Conservation (phyloP, 2,888 invertebrate genomes). For the Byasa hedistus region DNA sequence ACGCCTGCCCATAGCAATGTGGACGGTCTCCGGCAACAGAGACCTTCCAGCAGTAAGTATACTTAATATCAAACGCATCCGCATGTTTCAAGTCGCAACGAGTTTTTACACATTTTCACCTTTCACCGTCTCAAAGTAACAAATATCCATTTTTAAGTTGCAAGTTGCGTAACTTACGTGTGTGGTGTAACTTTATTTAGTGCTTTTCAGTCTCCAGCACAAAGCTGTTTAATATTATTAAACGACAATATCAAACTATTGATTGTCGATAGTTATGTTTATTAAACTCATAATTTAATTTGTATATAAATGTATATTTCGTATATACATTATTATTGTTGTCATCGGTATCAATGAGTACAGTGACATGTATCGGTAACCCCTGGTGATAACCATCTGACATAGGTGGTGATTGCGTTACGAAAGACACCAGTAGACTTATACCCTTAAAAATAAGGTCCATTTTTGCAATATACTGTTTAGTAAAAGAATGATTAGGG, state of each 20-base stretch:
- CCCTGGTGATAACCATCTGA: slow-evolving; percentile 17
- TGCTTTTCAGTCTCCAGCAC: neutral
- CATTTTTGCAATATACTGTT: neutral
- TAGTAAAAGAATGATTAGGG: neutral
- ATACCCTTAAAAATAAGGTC: neutral
- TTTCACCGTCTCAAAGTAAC: slow-evolving; percentile 19
- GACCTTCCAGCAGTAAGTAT: too few relatives aligned
- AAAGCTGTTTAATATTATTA: neutral
- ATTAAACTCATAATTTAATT: too few relatives aligned
- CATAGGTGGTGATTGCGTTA: neutral
- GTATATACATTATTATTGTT: neutral
- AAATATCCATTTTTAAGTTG: slow-evolving; percentile 13
- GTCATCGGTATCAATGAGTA: neutral
- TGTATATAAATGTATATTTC: too few relatives aligned
- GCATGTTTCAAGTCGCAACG: slow-evolving; percentile 8
- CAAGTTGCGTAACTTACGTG: slow-evolving; percentile 9
- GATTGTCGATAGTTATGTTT: too few relatives aligned
- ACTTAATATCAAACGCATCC: too few relatives aligned
- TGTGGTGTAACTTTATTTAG: slow-evolving; percentile 7
- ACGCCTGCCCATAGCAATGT: too few relatives aligned
- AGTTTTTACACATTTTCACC: slow-evolving; percentile 21
- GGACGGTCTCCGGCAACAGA: too few relatives aligned
- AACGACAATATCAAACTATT: neutral
- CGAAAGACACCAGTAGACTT: neutral
- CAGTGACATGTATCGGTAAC: slow-evolving; percentile 16